These are phyloP conservation scores for Pygmarrhopalites habei DNA, from an alignment of 1,140 invertebrate genomes.

Conservation along the genomic window DNA sequence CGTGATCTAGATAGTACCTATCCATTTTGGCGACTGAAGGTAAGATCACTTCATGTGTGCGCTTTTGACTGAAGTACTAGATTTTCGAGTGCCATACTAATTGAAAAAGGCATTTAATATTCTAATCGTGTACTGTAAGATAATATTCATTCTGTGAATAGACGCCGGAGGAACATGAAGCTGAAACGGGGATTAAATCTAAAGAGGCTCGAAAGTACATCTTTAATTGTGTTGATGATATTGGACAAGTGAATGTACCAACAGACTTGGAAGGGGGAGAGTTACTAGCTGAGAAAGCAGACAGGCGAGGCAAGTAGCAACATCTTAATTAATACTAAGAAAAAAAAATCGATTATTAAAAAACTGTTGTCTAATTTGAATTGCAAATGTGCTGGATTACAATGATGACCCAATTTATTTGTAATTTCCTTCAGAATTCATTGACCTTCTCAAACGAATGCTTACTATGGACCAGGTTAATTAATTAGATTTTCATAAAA, in stretches of 20 bases:
- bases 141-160: constrained; percentile 44
- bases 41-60: constrained; percentile 38
- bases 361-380: no score
- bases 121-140: no score
- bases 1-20: constrained; percentile 92
- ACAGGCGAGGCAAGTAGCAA: no score
- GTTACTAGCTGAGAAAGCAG: constrained; percentile 88
- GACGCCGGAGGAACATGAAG: constrained; percentile 96
- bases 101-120: no score
- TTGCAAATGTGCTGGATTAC: no score
- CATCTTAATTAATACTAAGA: no score
- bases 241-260: constrained; percentile 94
- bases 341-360: no score
- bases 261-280: constrained; percentile 93
- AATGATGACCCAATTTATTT: no score
- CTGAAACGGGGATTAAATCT: constrained; percentile 94
- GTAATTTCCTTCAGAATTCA: no score
- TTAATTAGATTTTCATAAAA: constrained; percentile 9
- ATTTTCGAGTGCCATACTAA: no score
- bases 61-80: no score
- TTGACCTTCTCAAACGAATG: constrained; percentile 94
- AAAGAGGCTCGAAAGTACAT: constrained; percentile 99
- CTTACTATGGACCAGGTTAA: constrained; percentile 89
- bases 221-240: constrained; percentile 98
- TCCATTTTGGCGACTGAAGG: constrained; percentile 93